phyloP scores from a whole-genome alignment of 1,140 invertebrate species.

The Drosophila santomea region DNA sequence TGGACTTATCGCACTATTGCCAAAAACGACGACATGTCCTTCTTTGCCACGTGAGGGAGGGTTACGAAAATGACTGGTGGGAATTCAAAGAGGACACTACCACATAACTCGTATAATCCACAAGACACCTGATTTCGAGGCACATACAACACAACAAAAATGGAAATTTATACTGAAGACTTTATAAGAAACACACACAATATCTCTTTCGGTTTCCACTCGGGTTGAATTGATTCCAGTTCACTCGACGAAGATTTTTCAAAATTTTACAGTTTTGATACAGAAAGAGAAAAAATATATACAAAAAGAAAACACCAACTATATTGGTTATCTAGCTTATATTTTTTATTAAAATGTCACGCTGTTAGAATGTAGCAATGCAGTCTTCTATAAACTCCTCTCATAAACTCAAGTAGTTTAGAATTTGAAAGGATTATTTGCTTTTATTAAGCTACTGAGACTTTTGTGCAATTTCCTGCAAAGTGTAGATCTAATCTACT shows the following conservation, averaged over 20 bases:
- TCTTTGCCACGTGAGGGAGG: constrained; percentile 98
- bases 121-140: no score
- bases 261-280: constrained; percentile 55
- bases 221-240: constrained; percentile 14
- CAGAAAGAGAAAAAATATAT: constrained; percentile 28
- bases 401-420: no score
- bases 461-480: background rate
- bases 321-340: background rate
- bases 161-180: constrained; percentile 59
- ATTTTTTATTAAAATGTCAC: background rate
- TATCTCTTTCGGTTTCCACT: constrained; percentile 33
- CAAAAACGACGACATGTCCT: constrained; percentile 97
- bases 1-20: constrained; percentile 96
- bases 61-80: constrained; percentile 99
- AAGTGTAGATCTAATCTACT: background rate
- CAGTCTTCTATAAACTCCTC: no score
- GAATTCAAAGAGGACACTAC: constrained; percentile 90
- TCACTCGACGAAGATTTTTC: constrained; percentile 18
- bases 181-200: constrained; percentile 18
- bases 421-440: no score
- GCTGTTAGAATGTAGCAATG: no score
- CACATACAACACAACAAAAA: background rate
- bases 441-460: background rate
- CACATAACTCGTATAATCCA: background rate
- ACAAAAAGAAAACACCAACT: background rate